Evolutionary conservation across 2,113 vertebrate genomes (phyloP).

Genomic region (Rhineura floridana): DNA sequence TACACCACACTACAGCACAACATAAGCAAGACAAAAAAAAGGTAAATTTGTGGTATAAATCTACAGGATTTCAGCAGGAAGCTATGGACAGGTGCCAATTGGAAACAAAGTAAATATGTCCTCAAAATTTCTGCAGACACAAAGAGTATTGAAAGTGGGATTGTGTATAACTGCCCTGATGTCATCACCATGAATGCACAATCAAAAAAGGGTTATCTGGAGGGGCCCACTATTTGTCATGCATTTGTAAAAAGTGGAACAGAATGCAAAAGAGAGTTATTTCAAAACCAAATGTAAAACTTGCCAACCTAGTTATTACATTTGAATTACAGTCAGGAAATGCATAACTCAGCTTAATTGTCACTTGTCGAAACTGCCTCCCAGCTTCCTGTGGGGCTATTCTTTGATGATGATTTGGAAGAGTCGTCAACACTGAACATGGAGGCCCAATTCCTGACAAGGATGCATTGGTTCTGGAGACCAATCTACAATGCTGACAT

Average conservation of each 20-base stretch:
- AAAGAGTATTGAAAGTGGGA: too few relatives aligned
- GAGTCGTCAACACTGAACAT: neutral
- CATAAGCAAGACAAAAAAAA: too few relatives aligned
- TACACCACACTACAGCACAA: too few relatives aligned
- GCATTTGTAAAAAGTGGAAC: neutral
- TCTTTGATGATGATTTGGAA: neutral
- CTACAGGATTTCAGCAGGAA: too few relatives aligned
- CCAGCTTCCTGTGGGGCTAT: neutral
- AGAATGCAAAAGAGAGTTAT: neutral
- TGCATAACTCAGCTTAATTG: neutral
- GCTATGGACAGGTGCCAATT: too few relatives aligned
- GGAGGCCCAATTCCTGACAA: neutral
- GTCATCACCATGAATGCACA: too few relatives aligned
- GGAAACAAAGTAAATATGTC: too few relatives aligned
- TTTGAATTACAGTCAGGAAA: neutral
- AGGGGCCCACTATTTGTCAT: neutral
- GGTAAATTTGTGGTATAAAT: too few relatives aligned
- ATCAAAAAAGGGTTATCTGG: too few relatives aligned
- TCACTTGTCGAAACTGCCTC: neutral
- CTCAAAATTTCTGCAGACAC: too few relatives aligned
- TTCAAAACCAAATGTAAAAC: conserved; percentile 1
- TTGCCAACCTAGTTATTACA: neutral
- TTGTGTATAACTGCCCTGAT: too few relatives aligned
- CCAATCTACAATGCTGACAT: neutral
- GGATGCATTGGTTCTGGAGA: neutral